phyloP scores from a whole-genome alignment of 2,113 vertebrate species.

The Psittacula cyanocephala region DNA sequence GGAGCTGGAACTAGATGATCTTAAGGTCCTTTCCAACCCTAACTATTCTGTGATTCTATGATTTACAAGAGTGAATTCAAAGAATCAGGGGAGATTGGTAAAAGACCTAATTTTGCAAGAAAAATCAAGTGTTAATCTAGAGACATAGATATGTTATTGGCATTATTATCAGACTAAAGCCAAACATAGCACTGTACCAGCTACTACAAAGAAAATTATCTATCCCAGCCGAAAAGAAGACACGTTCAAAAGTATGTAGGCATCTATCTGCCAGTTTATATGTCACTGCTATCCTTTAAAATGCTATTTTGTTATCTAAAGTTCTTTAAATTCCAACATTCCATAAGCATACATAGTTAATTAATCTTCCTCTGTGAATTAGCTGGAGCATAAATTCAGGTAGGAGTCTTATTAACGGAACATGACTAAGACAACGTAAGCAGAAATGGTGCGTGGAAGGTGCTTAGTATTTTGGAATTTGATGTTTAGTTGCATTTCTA shows the following conservation, averaged over 20 bases:
- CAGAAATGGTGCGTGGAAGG: not conserved
- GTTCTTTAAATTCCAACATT: not conserved
- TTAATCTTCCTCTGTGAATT: not conserved
- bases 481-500: not conserved
- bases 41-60: not conserved
- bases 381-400: not conserved
- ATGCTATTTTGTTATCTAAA: rapidly evolving
- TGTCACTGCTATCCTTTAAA: not conserved
- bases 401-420: not conserved
- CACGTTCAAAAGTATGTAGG: not conserved
- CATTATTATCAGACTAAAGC: not conserved
- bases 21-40: not conserved
- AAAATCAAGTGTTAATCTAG: not conserved
- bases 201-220: not conserved
- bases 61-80: not conserved
- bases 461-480: not conserved
- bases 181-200: not conserved
- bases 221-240: not conserved
- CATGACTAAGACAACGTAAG: not conserved
- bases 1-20: not conserved
- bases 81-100: not conserved
- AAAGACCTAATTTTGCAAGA: not conserved
- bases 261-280: not conserved
- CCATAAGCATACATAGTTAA: not conserved
- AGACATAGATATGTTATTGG: not conserved